Evolutionary conservation across 2,113 vertebrate species (phyloP).

Genomic region (Psittacula cyanocephala): DNA sequence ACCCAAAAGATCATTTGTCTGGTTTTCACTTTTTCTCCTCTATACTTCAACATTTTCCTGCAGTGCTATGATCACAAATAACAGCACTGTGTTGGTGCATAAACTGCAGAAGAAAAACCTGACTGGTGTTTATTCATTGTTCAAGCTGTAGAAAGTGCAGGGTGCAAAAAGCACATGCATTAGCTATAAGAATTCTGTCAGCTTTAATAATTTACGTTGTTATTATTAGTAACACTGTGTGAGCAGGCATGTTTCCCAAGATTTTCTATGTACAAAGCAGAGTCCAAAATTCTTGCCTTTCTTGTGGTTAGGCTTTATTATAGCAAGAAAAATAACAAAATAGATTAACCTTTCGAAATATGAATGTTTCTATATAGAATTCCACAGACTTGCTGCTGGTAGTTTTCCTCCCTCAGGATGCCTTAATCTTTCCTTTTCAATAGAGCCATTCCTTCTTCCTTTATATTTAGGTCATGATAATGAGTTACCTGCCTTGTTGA

Average conservation of each 20-base stretch:
- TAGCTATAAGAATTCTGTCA: slow-evolving; percentile 1
- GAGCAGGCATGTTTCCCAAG: slow-evolving; percentile 20
- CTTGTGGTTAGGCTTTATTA: not conserved
- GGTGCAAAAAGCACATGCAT: not conserved
- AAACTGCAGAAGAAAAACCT: not conserved
- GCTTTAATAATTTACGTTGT: slow-evolving; percentile 22
- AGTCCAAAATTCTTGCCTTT: not conserved
- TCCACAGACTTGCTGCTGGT: not conserved
- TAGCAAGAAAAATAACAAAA: not conserved
- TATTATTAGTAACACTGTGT: slow-evolving; percentile 36
- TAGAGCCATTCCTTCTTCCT: not conserved
- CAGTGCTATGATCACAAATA: not conserved
- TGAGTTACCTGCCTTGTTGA: slow-evolving; percentile 30
- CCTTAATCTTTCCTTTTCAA: not conserved
- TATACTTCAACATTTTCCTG: not conserved
- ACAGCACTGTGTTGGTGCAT: not conserved
- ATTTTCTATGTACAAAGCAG: not conserved
- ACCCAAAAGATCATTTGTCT: not conserved
- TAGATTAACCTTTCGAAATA: not conserved
- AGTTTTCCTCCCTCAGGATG: not conserved
- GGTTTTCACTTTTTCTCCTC: not conserved
- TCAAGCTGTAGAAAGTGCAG: not conserved
- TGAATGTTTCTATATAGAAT: not conserved
- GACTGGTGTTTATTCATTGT: not conserved
- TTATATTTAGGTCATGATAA: slow-evolving; percentile 42